A percentile compares a stretch with the other conserved stretches of the same genome.
Conservation (phyloP, 2,888 invertebrate genomes). For the Ligdia adustata region DNA sequence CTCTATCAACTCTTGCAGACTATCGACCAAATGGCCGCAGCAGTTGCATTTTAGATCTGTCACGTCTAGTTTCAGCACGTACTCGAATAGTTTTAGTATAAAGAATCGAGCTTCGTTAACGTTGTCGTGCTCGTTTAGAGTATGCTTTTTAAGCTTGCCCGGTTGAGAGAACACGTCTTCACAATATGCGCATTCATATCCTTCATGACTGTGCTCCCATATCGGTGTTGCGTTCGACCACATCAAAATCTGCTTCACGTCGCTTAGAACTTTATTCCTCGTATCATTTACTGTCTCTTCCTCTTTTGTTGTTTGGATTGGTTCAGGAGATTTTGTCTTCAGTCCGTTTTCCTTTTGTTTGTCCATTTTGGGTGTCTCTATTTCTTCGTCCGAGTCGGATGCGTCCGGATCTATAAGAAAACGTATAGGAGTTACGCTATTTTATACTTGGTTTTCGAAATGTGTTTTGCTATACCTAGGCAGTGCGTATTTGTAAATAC, state of each 20-base stretch:
- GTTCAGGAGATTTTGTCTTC: not conserved
- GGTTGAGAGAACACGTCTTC: slow-evolving; percentile 44
- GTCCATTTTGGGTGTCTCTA: not conserved
- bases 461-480: too few species aligned
- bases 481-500: too few species aligned
- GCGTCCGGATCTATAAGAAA: slow-evolving; percentile 2
- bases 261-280: slow-evolving; percentile 19
- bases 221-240: slow-evolving; percentile 59
- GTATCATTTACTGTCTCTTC: not conserved
- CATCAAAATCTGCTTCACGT: slow-evolving; percentile 45
- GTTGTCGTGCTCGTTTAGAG: slow-evolving; percentile 29
- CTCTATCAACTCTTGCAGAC: slow-evolving; percentile 13
- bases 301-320: not conserved
- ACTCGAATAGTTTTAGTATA: slow-evolving; percentile 8
- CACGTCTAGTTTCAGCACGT: slow-evolving; percentile 27
- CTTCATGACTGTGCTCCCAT: slow-evolving; percentile 43
- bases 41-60: slow-evolving; percentile 24
- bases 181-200: slow-evolving; percentile 56
- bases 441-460: too few species aligned
- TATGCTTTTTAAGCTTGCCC: slow-evolving; percentile 52
- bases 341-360: not conserved
- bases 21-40: slow-evolving; percentile 12
- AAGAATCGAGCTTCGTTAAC: slow-evolving; percentile 14
- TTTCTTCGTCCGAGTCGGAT: not conserved
- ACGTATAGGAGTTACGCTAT: not conserved